A percentile compares a stretch with the other conserved stretches of the same genome.
These are phyloP conservation scores for Hoplostethus atlanticus DNA, from an alignment of 2,797 vertebrate species.

Conservation along the genomic window DNA sequence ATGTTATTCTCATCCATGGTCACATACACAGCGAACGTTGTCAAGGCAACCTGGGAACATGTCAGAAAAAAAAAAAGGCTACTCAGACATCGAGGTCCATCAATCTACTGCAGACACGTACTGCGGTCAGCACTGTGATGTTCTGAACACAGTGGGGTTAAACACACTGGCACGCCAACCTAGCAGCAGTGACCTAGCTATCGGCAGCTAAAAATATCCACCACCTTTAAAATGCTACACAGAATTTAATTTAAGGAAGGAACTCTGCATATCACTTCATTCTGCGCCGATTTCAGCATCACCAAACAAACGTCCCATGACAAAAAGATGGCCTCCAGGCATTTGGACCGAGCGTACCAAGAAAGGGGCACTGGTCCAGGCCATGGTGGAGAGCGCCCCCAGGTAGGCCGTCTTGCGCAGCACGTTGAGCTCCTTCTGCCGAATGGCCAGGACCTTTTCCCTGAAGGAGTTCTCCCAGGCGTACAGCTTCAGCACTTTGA, in stretches of 20 bases:
- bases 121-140: background rate
- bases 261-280: too few relatives aligned
- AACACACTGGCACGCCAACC: too few relatives aligned
- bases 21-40: conserved; percentile 92
- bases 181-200: conserved; percentile 5
- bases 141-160: too few relatives aligned
- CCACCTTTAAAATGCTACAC: background rate
- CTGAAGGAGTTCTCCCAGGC: conserved; percentile 95
- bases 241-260: too few relatives aligned
- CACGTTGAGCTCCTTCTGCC: conserved; percentile 90
- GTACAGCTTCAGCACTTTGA: conserved; percentile 97
- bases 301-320: background rate
- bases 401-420: conserved; percentile 90
- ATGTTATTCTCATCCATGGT: conserved; percentile 86
- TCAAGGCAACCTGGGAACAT: conserved; percentile 90
- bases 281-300: too few relatives aligned
- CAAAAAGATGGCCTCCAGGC: background rate
- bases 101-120: conserved; percentile 1
- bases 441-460: conserved; percentile 89
- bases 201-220: conserved; percentile 2
- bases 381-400: conserved; percentile 89
- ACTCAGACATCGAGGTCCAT: conserved; percentile 18
- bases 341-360: conserved; percentile 81
- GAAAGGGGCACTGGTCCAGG: conserved; percentile 93
- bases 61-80: conserved; percentile 20